These are phyloP conservation scores for Papilio polyxenes DNA, from an alignment of 1,140 invertebrate genomes.

Conservation along the genomic window DNA sequence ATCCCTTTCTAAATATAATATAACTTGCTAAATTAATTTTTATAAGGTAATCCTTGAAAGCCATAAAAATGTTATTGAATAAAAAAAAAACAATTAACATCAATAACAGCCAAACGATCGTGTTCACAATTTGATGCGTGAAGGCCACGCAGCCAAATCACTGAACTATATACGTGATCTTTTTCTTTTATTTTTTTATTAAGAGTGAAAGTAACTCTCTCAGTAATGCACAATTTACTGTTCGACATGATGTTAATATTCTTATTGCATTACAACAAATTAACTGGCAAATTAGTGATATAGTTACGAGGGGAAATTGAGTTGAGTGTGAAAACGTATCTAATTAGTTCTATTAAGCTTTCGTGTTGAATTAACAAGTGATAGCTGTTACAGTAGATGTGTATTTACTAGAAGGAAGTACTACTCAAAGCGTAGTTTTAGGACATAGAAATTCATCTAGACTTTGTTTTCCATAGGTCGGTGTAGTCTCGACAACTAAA, in stretches of 20 bases:
- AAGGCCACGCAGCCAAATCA: background rate
- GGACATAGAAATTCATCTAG: no score
- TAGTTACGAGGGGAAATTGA: conserved; percentile 14
- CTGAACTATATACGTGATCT: conserved; percentile 26
- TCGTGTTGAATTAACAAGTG: background rate
- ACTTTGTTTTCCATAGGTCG: no score
- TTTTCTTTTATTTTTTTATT: conserved; percentile 19
- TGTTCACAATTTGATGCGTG: background rate
- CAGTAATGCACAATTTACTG: conserved; percentile 32
- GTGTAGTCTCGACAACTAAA: no score
- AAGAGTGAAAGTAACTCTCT: conserved; percentile 34
- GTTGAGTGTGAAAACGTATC: conserved; percentile 15
- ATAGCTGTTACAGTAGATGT: no score
- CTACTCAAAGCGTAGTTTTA: no score
- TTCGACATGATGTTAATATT: conserved; percentile 24
- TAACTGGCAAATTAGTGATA: conserved; percentile 11
- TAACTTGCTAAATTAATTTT: no score
- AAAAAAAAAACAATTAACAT: no score
- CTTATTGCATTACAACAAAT: conserved; percentile 23
- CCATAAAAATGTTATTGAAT: no score
- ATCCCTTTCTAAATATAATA: no score
- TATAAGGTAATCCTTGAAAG: no score
- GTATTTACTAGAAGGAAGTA: no score
- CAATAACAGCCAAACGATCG: background rate
- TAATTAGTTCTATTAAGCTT: conserved; percentile 22